Base-by-base conservation (phyloP, 2,888 invertebrate genomes). In the Mellilla xanthometata region DNA sequence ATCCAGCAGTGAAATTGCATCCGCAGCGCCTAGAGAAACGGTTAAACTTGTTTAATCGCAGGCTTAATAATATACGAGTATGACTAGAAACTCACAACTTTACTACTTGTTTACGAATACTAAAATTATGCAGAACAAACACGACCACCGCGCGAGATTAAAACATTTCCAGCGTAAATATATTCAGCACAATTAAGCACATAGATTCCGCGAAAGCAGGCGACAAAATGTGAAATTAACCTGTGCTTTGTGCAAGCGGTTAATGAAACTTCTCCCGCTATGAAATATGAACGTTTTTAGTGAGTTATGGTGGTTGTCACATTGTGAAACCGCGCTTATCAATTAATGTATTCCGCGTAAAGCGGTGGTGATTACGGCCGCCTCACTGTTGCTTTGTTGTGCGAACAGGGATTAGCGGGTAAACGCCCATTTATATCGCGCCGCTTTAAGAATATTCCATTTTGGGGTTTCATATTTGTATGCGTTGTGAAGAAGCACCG, bases 261-360 rank as follows among this genome's bases (percentile, higher is more conserved):
- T 68, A 71, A 69, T 71, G 66, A 68, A 78, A 78, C 66, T 76
- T 71, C 67, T 67, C 58, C 55, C 40, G 54, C 54, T 56, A 65
- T 77, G 76, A 79, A 76, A 74, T 76, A 78, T 73, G 77, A 75
- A 60, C 54, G 62, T 63, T 64, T 52, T 63, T 58, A 60, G 62
- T 78, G 76, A 81, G 65, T 78, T 76, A 78, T 67, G 78, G 71
- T 31, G 69, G 64, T 68, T 65, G 70, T 78, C 73, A 69, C 65
- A 55, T 48, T 61, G 72, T 66, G 67, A 68, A 64, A 65, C 69
- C 49, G 57, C 62, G 70, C 63, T 77, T 81, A 82, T 81, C 81
- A 81, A 81, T 81, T 82, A 81, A 82, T 76, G 73, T 76, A 72
- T 76, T 72, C 75, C 56, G 65, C 62, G 68, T 59, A 63, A 68